phyloP scores from a whole-genome alignment of 2,888 invertebrate genomes.

The Dusona sp. region DNA sequence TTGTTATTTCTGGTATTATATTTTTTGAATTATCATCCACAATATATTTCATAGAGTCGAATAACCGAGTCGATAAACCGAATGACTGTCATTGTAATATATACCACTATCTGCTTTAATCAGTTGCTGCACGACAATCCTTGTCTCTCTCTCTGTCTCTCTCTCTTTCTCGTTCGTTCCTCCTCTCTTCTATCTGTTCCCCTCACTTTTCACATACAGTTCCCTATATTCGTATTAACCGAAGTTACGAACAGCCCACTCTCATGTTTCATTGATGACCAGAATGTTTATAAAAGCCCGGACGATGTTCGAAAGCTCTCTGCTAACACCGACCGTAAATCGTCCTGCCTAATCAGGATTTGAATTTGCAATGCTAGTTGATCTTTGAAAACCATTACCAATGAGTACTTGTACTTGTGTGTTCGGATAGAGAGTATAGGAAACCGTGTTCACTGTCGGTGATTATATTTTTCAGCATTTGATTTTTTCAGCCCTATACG shows the following conservation, averaged over 20 bases:
- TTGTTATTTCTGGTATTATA: background rate
- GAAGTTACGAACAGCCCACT: conserved; percentile 24
- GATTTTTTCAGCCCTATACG: background rate
- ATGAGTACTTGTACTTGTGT: conserved; percentile 6
- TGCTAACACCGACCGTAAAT: conserved; percentile 47
- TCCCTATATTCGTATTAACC: conserved; percentile 43
- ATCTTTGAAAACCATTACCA: conserved; percentile 36
- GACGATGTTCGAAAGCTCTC: conserved; percentile 35
- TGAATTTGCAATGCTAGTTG: conserved; percentile 46
- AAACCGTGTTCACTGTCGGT: background rate
- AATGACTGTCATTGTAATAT: conserved; percentile 32
- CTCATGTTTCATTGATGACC: conserved; percentile 60
- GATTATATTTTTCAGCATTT: conserved; percentile 12
- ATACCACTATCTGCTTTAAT: conserved; percentile 32
- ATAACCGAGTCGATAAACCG: conserved; percentile 37
- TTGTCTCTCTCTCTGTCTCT: background rate
- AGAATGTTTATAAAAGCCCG: conserved; percentile 59
- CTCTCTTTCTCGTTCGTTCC: background rate
- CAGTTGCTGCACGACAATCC: background rate
- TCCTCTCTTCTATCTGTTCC: background rate
- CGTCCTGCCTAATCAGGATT: conserved; percentile 54
- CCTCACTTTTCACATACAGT: conserved; percentile 5
- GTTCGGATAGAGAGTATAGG: background rate
- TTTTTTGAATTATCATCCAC: background rate
- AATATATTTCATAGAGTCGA: conserved; percentile 11